These are phyloP conservation scores for Meloe dianella DNA, from an alignment of 2,888 invertebrate genomes.

Conservation along the genomic window DNA sequence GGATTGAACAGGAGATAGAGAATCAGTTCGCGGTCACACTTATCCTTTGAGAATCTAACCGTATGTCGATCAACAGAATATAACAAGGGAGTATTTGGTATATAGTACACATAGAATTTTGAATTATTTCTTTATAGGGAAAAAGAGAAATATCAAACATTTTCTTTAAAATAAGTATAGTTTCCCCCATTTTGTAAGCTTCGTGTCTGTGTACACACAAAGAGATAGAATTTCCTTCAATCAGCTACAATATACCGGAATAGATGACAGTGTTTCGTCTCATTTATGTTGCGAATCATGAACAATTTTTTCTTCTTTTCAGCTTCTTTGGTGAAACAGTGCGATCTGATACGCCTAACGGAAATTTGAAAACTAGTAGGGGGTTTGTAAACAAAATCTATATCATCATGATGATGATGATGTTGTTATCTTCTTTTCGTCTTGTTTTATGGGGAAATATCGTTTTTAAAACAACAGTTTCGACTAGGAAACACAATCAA, in stretches of 20 bases:
- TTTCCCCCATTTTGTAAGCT: too few relatives aligned
- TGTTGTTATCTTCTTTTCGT: neutral
- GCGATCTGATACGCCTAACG: neutral
- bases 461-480: too few relatives aligned
- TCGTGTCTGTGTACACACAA: neutral
- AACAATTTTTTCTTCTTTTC: neutral
- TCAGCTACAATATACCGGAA: neutral
- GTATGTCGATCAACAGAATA: neutral
- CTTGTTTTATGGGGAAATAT: too few relatives aligned
- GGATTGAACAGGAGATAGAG: neutral
- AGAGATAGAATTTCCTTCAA: slow-evolving; percentile 4
- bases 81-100: neutral
- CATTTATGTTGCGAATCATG: neutral
- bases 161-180: too few relatives aligned
- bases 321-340: neutral
- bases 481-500: too few relatives aligned
- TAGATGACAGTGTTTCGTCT: neutral
- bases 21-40: neutral
- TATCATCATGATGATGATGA: neutral
- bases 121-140: neutral
- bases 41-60: neutral
- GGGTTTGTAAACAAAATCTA: neutral
- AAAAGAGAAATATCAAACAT: too few relatives aligned
- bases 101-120: neutral
- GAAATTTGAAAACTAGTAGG: neutral